Evolutionary conservation across 2,113 vertebrate species (phyloP).

Genomic region (Callaeas wilsoni): DNA sequence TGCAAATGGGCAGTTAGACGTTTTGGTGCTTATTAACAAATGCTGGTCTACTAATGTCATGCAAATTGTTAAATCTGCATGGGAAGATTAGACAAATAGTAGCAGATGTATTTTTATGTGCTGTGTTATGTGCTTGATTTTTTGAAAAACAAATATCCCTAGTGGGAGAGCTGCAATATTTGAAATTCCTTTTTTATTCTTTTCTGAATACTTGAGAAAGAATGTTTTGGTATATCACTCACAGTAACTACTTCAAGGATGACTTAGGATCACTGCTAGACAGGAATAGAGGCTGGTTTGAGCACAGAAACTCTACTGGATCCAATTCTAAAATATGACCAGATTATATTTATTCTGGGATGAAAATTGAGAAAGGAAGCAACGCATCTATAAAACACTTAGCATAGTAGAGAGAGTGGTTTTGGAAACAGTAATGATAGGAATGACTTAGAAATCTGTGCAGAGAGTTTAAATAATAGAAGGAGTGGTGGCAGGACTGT

Average conservation of each 20-base stretch:
- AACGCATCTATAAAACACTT: neutral
- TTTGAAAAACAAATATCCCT: neutral
- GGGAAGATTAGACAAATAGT: neutral
- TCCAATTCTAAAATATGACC: neutral
- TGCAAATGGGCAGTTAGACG: neutral
- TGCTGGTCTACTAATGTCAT: neutral
- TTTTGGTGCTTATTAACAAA: neutral
- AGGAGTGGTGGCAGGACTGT: neutral
- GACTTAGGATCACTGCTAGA: neutral
- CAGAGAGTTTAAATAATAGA: neutral
- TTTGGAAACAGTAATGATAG: neutral
- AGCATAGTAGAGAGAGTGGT: neutral
- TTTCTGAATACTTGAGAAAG: neutral
- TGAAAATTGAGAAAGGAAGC: neutral
- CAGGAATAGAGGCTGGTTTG: neutral
- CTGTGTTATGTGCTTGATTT: neutral
- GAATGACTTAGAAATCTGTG: neutral
- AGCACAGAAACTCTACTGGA: neutral
- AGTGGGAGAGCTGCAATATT: neutral
- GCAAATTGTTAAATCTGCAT: neutral
- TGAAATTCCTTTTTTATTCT: neutral
- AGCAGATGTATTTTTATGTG: conserved; percentile 2
- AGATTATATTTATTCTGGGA: neutral
- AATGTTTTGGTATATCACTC: neutral
- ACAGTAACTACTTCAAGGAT: neutral